Base-by-base conservation (phyloP, 2,797 vertebrate species). In the Geotrypetes seraphini region DNA sequence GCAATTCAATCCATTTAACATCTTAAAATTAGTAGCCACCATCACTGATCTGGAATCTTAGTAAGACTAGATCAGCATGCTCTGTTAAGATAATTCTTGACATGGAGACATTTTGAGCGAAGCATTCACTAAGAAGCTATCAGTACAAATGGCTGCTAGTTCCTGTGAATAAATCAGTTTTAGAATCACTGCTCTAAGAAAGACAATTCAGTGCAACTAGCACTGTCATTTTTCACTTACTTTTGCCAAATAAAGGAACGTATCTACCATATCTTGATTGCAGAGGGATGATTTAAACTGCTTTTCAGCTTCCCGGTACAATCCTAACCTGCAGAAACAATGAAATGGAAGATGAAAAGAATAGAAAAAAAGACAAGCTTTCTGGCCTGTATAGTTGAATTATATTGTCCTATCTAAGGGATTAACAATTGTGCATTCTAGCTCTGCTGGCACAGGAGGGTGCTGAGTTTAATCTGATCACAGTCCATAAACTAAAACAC, bases 231-330 rank as follows among this genome's bases (percentile, higher is more conserved):
- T 43, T 3, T 25, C 10, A 79, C 74, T 55, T 83, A 97, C 95
- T 83, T 97, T 99, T 36, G 92, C 84, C 59, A 99, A 83, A 65
- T 95, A 97, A 43, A 96, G 83, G 66, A 92, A 79, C 0, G 88
- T 90, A 53, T 99, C 96, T 44, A 97, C 88, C 78, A 96, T 86
- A 51, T 91, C 90, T 63, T 97, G 92, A 10, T 97, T 91, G 50
- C 79, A 88, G 48, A 99, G 83, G 39, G 94, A 92, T 17, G 96
- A 99, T 53, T 90, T 73, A 69, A 96, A 98, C 35, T 99, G 96
- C 59, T 96, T 96, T 62, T 99, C 96, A 2, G 96, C 90, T 78
- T 99, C 96, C 51, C 96, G 88, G 65, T 92, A 90, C 34, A 99
- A 84, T 70, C 92, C 78, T 50, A 86, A 57, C 62, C 84, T 86